Evolutionary conservation across 1,140 invertebrate genomes (phyloP).

Genomic region (Diuraphis noxia): DNA sequence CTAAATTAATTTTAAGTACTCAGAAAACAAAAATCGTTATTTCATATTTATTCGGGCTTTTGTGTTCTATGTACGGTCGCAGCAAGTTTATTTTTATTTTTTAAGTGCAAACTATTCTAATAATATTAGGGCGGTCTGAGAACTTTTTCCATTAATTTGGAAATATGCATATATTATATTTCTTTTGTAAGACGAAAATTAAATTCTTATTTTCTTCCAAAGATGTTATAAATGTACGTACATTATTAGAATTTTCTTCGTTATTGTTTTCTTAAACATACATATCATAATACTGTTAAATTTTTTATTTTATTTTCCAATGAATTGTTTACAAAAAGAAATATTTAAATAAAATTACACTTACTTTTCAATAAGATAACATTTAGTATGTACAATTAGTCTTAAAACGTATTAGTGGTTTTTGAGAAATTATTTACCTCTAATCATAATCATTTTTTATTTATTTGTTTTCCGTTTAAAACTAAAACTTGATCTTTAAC

Average conservation of each 20-base stretch:
- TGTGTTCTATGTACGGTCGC: background rate
- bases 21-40: constrained; percentile 19
- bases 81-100: constrained; percentile 1
- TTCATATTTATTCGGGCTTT: background rate
- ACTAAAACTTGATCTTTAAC: background rate
- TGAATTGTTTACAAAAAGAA: background rate
- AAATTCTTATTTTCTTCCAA: background rate
- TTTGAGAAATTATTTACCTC: background rate
- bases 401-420: background rate
- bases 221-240: background rate
- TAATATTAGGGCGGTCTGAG: background rate
- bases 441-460: background rate
- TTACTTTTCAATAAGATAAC: background rate
- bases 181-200: background rate
- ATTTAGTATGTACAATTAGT: background rate
- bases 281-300: background rate
- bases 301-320: background rate
- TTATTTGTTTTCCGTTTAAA: background rate
- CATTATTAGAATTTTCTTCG: background rate
- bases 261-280: background rate
- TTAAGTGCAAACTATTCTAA: background rate
- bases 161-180: background rate
- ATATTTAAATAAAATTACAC: background rate
- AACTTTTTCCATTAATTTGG: constrained; percentile 20
- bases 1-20: constrained; percentile 20